Base-by-base conservation (phyloP, 2,113 vertebrate genomes). In the Catharus minimus region DNA sequence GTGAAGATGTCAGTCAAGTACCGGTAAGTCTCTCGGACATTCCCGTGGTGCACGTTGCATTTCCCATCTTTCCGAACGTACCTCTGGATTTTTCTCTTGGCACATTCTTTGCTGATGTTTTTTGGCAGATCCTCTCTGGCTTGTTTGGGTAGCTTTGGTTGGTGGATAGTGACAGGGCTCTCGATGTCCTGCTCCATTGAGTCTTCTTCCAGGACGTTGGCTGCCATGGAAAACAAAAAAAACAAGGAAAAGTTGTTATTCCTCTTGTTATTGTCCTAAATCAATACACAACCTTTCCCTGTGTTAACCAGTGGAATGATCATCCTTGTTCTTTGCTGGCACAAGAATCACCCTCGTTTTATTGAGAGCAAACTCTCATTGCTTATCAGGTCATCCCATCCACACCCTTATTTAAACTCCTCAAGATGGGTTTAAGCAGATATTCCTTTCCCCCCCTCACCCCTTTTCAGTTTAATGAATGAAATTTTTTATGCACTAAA, bases 151-250 rank as follows among this genome's bases (percentile, higher is more conserved):
- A 99, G 92, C 97, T 99, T 99, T 83, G 98, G 98, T 95, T 98
- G 98, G 88, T 98, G 98, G 96, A 98, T 97, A 82, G 98, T 96
- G 95, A 98, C 97, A 71, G 99, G 98, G 97, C 99, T 99, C 97
- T 99, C 99, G 88, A 99, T 98, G 96, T 99, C 99, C 98, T 99
- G 99, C 97, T 99, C 99, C 99, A 99, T 99, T 97, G 97, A 98
- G 96, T 98, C 97, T 53, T 98, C 96, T 97, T 96, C 98, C 95
- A 98, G 95, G 96, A 98, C 98, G 92, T 98, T 98, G 97, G 97
- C 98, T 99, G 97, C 92, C 86, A 65, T 97, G 78, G 82, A 92
- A 91, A 96, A 88, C 92, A 96, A 96, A 47, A 58, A 16, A 82
- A 86, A 50, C 38, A 92, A 57, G 33, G 97, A 74, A 97, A 92